A percentile compares a stretch with the other conserved stretches of the same genome.
Evolutionary conservation across 2,888 invertebrate species (phyloP).

Genomic region (Caenorhabditis becei): DNA sequence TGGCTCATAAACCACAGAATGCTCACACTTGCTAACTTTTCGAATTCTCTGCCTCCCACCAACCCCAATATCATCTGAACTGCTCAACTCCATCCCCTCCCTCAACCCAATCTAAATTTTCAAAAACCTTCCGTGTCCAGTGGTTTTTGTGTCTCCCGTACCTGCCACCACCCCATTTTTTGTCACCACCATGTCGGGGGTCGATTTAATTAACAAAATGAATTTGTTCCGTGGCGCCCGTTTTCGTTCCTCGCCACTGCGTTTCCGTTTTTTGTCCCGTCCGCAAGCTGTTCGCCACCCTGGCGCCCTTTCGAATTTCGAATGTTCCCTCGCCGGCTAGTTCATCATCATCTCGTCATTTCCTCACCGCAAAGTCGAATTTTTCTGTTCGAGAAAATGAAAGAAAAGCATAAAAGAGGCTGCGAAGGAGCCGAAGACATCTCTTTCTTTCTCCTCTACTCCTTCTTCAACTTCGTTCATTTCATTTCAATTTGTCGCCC

Average conservation of each 20-base stretch:
- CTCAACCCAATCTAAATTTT: background rate
- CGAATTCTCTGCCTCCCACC: background rate
- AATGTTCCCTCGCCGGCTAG: constrained; percentile 1
- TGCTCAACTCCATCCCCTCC: background rate
- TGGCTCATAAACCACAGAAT: no score
- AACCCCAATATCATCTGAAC: background rate
- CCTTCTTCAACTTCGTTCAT: constrained; percentile 42
- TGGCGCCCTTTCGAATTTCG: constrained; percentile 39
- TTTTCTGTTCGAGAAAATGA: constrained; percentile 10
- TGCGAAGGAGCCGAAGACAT: constrained; percentile 16
- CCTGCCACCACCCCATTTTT: background rate
- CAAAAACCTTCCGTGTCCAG: background rate
- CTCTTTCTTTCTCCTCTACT: constrained; percentile 35
- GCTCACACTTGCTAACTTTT: no score
- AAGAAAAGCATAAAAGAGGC: constrained; percentile 40
- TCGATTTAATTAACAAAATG: constrained; percentile 59
- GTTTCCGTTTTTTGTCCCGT: constrained; percentile 32
- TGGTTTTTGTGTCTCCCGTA: background rate
- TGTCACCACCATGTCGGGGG: constrained; percentile 18
- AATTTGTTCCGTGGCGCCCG: constrained; percentile 17
- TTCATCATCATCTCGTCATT: constrained; percentile 6
- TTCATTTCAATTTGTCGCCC: constrained; percentile 52
- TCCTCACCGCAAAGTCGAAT: constrained; percentile 31
- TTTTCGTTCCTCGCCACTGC: constrained; percentile 34
- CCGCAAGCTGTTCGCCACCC: constrained; percentile 46